Evolutionary conservation across 2,888 invertebrate species (phyloP).

Genomic region (Drosophila koepferae): DNA sequence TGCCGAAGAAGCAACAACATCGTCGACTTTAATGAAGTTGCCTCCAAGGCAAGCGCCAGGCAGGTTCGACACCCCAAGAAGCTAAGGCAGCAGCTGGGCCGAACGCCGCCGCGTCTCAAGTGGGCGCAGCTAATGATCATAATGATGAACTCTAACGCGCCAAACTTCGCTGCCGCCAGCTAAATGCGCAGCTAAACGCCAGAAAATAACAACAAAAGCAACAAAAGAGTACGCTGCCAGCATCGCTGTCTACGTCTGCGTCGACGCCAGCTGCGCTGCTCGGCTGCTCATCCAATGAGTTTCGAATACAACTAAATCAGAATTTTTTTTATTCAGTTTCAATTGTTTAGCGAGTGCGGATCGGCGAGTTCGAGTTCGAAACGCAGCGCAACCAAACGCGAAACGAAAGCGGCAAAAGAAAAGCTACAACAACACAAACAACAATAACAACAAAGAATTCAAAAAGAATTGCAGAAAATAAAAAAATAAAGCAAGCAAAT

Average conservation of each 20-base stretch:
- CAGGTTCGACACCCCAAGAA: constrained; percentile 19
- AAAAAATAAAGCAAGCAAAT: constrained; percentile 22
- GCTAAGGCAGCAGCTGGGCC: constrained; percentile 5
- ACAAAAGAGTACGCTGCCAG: constrained; percentile 47
- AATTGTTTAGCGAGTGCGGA: constrained; percentile 84
- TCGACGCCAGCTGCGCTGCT: constrained; percentile 56
- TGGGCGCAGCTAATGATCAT: constrained; percentile 70
- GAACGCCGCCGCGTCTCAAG: constrained; percentile 25
- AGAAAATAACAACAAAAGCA: constrained; percentile 20
- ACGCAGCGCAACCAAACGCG: constrained; percentile 56
- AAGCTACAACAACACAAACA: constrained; percentile 2
- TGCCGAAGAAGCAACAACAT: background rate
- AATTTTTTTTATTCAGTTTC: constrained; percentile 84
- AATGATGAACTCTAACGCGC: constrained; percentile 68
- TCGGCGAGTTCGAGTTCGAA: constrained; percentile 69
- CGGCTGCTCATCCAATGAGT: constrained; percentile 76
- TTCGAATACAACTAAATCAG: constrained; percentile 83
- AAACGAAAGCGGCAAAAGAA: constrained; percentile 44
- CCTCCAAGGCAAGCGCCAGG: constrained; percentile 52
- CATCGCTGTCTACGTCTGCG: constrained; percentile 23
- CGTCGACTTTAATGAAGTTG: constrained; percentile 17
- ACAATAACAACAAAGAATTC: constrained; percentile 23
- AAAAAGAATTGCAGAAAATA: constrained; percentile 25
- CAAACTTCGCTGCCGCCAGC: constrained; percentile 61
- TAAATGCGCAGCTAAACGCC: constrained; percentile 71